Conservation (phyloP, 2,113 vertebrate species). For the Cyanoliseus patagonus region DNA sequence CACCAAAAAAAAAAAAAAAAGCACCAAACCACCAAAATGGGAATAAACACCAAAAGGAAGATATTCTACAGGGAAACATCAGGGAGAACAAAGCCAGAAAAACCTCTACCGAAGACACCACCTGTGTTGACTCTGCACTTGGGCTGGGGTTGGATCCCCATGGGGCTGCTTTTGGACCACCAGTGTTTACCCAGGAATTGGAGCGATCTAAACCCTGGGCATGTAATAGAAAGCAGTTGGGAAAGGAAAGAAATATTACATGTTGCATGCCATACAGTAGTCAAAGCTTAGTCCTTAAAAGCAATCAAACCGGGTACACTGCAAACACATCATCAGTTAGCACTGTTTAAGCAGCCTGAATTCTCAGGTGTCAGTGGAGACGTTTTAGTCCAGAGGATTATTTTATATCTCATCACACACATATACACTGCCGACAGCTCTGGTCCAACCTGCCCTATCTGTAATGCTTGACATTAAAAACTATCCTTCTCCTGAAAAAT, state of each 20-base stretch:
- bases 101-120: constrained; percentile 85
- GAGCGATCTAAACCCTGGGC: constrained; percentile 99
- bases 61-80: constrained; percentile 69
- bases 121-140: constrained; percentile 96
- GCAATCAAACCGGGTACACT: constrained; percentile 33
- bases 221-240: constrained; percentile 83
- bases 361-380: not conserved
- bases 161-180: constrained; percentile 96
- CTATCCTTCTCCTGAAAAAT: not conserved
- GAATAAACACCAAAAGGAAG: constrained; percentile 56
- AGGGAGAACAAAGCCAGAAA: constrained; percentile 69
- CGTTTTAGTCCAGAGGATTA: constrained; percentile 19
- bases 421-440: not conserved
- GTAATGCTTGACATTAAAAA: not conserved
- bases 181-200: constrained; percentile 99
- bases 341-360: constrained; percentile 58
- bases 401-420: not conserved
- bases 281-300: constrained; percentile 64
- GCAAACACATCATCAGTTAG: constrained; percentile 63
- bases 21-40: constrained; percentile 60
- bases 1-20: not conserved
- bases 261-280: constrained; percentile 75
- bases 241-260: constrained; percentile 89
- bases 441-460: not conserved
- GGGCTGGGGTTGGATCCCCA: constrained; percentile 99